phyloP scores from a whole-genome alignment of 1,140 invertebrate species.

The Diprion similis region DNA sequence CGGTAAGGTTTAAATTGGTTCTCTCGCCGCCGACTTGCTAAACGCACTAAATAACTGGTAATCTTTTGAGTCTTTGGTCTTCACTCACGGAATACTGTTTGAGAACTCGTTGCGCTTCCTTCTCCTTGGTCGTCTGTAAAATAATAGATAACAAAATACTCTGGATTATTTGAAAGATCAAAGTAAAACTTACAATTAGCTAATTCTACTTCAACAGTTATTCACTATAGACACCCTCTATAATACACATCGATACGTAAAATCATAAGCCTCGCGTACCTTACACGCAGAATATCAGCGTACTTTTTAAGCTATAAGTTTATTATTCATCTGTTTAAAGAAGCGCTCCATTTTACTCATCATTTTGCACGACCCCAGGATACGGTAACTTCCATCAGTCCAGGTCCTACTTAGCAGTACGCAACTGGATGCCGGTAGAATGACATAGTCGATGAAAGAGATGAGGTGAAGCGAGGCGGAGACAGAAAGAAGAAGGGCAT shows the following conservation, averaged over 20 bases:
- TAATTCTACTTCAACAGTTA: background rate
- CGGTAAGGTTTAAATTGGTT: slow-evolving; percentile 7
- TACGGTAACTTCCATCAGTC: too few species aligned
- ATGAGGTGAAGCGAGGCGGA: background rate
- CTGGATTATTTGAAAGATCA: slow-evolving; percentile 27
- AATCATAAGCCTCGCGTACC: background rate
- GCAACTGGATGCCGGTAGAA: too few species aligned
- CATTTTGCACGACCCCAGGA: too few species aligned
- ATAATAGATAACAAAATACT: background rate
- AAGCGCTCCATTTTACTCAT: too few species aligned
- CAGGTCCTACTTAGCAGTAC: too few species aligned
- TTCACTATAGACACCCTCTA: background rate
- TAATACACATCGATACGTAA: too few species aligned
- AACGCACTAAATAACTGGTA: slow-evolving; percentile 23
- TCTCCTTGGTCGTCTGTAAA: slow-evolving; percentile 31
- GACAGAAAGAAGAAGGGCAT: background rate
- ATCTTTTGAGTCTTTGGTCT: slow-evolving; percentile 42
- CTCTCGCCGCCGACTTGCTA: background rate
- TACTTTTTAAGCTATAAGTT: too few species aligned
- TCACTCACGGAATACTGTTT: slow-evolving; percentile 46
- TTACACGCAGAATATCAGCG: background rate
- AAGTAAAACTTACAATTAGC: background rate
- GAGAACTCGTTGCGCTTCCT: slow-evolving; percentile 27
- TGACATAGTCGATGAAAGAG: background rate
- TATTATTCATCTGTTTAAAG: too few species aligned